These are phyloP conservation scores for Opisthograptis luteolata DNA, from an alignment of 2,888 invertebrate species.

Conservation along the genomic window DNA sequence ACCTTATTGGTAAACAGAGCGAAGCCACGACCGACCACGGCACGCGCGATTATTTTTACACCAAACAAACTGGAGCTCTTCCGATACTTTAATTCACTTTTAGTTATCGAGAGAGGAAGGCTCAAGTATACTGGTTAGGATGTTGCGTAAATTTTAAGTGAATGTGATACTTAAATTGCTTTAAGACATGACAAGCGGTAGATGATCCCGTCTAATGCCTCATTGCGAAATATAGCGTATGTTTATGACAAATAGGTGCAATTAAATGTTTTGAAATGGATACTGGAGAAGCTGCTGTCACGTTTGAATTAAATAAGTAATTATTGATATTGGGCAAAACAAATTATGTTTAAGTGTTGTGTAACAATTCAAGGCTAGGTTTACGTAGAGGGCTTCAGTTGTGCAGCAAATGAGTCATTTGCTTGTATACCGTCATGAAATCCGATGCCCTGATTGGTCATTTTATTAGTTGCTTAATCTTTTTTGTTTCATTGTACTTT, in stretches of 20 bases:
- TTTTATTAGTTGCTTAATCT: too few relatives aligned
- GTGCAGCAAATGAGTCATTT: too few relatives aligned
- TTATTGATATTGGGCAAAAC: slow-evolving; percentile 5
- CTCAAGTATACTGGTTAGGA: slow-evolving; percentile 38
- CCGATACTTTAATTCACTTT: slow-evolving; percentile 12
- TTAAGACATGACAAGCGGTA: slow-evolving; percentile 44
- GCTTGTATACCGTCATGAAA: too few relatives aligned
- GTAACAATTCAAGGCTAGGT: too few relatives aligned
- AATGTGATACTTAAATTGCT: slow-evolving; percentile 52
- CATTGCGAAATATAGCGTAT: slow-evolving; percentile 41
- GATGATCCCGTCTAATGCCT: slow-evolving; percentile 40
- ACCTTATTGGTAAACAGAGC: slow-evolving; percentile 64
- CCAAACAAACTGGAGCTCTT: slow-evolving; percentile 43
- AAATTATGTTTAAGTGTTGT: neutral
- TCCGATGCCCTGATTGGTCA: too few relatives aligned
- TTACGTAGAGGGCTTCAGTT: too few relatives aligned
- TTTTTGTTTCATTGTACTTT: too few relatives aligned
- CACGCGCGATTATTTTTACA: slow-evolving; percentile 37
- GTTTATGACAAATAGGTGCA: slow-evolving; percentile 41
- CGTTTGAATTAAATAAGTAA: slow-evolving; percentile 5
- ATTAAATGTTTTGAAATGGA: slow-evolving; percentile 29
- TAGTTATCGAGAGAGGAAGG: slow-evolving; percentile 29
- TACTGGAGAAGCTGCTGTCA: slow-evolving; percentile 29
- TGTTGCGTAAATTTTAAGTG: slow-evolving; percentile 61
- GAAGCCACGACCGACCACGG: slow-evolving; percentile 43